Conservation (phyloP, 2,113 vertebrate species). For the Phylloscopus trochilus region DNA sequence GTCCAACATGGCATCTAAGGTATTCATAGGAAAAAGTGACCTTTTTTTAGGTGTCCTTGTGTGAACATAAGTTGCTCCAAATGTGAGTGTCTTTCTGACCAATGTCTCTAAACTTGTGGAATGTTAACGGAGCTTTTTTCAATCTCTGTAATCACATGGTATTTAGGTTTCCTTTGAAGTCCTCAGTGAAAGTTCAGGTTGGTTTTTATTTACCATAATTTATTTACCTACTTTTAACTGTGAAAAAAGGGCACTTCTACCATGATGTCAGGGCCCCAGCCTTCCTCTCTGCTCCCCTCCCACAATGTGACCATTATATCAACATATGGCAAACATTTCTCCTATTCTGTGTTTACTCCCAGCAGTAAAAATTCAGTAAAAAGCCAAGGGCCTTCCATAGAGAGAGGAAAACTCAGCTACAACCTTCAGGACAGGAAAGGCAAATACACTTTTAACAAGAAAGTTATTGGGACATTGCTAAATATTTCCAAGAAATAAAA, state of each 20-base stretch:
- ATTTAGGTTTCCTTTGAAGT: slow-evolving; percentile 55
- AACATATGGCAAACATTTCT: slow-evolving; percentile 66
- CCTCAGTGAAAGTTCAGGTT: slow-evolving; percentile 52
- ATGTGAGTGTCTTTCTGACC: neutral
- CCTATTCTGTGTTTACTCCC: slow-evolving; percentile 51
- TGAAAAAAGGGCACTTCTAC: slow-evolving; percentile 42
- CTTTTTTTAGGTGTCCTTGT: neutral
- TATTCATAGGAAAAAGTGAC: neutral
- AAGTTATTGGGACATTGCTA: slow-evolving; percentile 58
- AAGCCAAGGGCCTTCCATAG: slow-evolving; percentile 42
- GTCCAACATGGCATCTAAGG: neutral
- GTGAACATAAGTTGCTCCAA: neutral
- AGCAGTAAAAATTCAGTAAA: slow-evolving; percentile 57
- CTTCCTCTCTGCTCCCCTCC: slow-evolving; percentile 44
- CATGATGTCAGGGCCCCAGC: slow-evolving; percentile 54
- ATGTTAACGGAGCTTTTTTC: slow-evolving; percentile 20
- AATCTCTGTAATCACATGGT: neutral
- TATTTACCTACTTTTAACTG: slow-evolving; percentile 44
- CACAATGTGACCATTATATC: slow-evolving; percentile 67
- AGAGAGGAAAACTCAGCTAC: slow-evolving; percentile 53
- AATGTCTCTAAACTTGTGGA: slow-evolving; percentile 1
- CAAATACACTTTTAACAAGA: slow-evolving; percentile 67
- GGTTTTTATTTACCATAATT: slow-evolving; percentile 53
- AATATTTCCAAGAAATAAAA: slow-evolving; percentile 65
- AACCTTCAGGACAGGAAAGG: slow-evolving; percentile 58